Conservation (phyloP, 2,888 invertebrate genomes). For the Odontocerum albicorne region DNA sequence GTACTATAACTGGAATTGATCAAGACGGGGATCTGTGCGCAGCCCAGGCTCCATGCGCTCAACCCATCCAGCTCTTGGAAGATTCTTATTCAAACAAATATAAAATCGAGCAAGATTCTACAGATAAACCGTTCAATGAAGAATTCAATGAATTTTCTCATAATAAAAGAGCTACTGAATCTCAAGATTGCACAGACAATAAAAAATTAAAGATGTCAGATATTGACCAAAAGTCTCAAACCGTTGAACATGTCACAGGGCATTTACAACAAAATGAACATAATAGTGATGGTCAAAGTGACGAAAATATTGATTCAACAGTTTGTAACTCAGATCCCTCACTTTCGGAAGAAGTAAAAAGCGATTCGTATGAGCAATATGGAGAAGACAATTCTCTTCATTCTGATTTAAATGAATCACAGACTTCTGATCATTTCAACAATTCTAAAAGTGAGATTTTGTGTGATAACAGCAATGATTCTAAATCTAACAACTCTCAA, state of each 20-base stretch:
- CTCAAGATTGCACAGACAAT: slow-evolving; percentile 5
- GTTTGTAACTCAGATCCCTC: no score
- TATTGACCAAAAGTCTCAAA: no score
- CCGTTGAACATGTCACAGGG: no score
- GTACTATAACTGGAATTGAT: no score
- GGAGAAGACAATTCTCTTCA: background rate
- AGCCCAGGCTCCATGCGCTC: no score
- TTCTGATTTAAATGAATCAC: background rate
- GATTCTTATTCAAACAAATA: slow-evolving; percentile 3
- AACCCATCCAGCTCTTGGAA: background rate
- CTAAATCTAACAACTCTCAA: background rate
- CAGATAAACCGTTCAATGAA: background rate
- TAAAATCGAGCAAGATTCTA: background rate
- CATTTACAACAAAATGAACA: no score
- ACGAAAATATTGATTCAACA: no score
- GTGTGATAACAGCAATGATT: slow-evolving; percentile 20
- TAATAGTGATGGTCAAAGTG: no score
- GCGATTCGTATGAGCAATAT: background rate
- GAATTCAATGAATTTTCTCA: slow-evolving; percentile 3
- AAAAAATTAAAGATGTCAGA: slow-evolving; percentile 17
- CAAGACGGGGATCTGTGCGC: no score
- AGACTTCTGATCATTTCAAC: slow-evolving; percentile 2
- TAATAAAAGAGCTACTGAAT: slow-evolving; percentile 15
- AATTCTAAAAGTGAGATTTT: slow-evolving; percentile 1
- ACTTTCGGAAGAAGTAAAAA: background rate